Base-by-base conservation (phyloP, 2,113 vertebrate species). In the Piaya cayana region DNA sequence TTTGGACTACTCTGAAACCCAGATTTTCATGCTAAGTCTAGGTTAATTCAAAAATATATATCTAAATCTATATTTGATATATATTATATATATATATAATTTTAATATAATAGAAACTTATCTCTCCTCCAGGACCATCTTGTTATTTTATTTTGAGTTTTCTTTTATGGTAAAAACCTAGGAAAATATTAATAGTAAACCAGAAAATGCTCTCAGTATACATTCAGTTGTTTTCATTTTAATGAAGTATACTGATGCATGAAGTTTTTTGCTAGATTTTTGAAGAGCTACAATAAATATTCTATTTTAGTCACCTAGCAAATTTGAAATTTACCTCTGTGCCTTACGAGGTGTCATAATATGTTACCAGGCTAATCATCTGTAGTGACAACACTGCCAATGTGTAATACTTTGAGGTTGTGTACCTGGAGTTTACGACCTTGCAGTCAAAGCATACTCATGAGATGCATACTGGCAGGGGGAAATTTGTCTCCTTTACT, bases 381-480 rank as follows among this genome's bases (percentile, higher is more conserved):
- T 96, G 45, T 88, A 75, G 75, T 80, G 93, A 93, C 93, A 95
- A 98, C 96, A 97, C 97, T 98, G 96, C 81, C 86, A 96, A n/a
- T 89, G 90, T 97, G 62, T 87, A 88, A 93, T 72, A 82, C 77
- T 97, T 97, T 96, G 97, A 98, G 97, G 93, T 97, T 97, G 92
- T 97, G 72, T 59, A 56, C 77, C 62, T 86, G 30, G 39, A 69
- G 68, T 11, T 63, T 72, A 52, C 95, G 91, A 92, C 71, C 72
- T 97, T 96, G 65, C 56, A 88, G 82, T 53, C 83, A 68, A 93
- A 81, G 43, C 32, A 30, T 42, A 14, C 36, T 81, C 42, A 64
- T 50, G 43, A 83, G 90, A 91, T 34, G 49, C 53, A 65, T 72
- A 84, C 65, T 81, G 80, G 45, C 32, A 43, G 29, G n/a, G 26